Conservation (phyloP, 2,888 invertebrate genomes). For the Napeogenes inachia region DNA sequence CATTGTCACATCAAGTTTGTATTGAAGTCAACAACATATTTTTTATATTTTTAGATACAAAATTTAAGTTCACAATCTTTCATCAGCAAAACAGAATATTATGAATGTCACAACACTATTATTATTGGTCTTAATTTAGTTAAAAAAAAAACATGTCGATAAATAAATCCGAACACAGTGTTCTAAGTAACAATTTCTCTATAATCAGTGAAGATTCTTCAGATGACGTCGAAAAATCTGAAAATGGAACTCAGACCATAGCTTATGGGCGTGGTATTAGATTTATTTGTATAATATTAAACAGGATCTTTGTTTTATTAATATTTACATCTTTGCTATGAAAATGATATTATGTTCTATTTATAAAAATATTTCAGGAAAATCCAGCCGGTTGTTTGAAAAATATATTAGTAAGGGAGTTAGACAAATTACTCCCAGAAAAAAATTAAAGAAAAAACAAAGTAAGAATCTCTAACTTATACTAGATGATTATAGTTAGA, state of each 20-base stretch:
- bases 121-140: neutral
- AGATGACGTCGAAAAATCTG: conserved; percentile 30
- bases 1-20: too few species aligned
- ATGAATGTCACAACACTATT: too few species aligned
- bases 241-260: conserved; percentile 51
- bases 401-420: conserved; percentile 28
- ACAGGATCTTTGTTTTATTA: too few species aligned
- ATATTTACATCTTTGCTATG: too few species aligned
- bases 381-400: conserved; percentile 24
- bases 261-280: conserved; percentile 20
- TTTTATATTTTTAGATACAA: neutral
- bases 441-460: conserved; percentile 47
- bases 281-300: neutral
- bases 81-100: too few species aligned
- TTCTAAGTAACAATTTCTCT: conserved; percentile 15
- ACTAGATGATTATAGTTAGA: neutral
- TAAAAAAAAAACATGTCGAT: conserved; percentile 11
- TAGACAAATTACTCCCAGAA: conserved; percentile 44
- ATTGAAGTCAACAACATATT: too few species aligned
- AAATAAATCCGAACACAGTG: conserved; percentile 9
- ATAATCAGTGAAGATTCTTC: conserved; percentile 31
- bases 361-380: conserved; percentile 14
- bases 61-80: too few species aligned
- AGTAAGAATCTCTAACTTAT: conserved; percentile 34
- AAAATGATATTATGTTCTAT: too few species aligned